phyloP scores from a whole-genome alignment of 2,888 invertebrate genomes.

The Caenorhabditis sinica region DNA sequence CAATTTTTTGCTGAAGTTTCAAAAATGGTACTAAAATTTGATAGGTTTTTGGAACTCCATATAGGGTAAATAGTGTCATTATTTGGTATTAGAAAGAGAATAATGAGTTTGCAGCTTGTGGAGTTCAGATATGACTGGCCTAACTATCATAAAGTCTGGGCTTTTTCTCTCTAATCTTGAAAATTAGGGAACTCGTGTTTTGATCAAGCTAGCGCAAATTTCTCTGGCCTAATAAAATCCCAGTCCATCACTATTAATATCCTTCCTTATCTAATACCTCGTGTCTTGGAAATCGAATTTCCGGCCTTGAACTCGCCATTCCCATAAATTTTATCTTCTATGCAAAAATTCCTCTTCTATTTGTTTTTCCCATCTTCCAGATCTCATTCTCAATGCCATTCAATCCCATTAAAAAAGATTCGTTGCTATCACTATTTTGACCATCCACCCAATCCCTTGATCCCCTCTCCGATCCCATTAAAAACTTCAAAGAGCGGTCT shows the following conservation, averaged over 20 bases:
- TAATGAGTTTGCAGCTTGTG: too few species aligned
- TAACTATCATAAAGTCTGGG: too few species aligned
- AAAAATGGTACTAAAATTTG: not conserved
- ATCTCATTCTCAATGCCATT: slow-evolving; percentile 16
- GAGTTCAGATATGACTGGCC: too few species aligned
- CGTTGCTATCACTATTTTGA: not conserved
- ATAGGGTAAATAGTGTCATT: not conserved
- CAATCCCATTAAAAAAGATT: slow-evolving; percentile 4
- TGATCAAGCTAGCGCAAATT: too few species aligned
- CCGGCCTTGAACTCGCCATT: slow-evolving; percentile 33
- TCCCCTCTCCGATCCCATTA: not conserved
- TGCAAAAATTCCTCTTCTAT: slow-evolving; percentile 1
- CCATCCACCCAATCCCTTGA: too few species aligned
- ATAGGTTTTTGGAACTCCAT: not conserved
- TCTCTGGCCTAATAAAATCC: not conserved
- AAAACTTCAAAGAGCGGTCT: slow-evolving; percentile 41
- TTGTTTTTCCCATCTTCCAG: not conserved
- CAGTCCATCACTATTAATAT: not conserved
- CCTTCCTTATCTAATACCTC: not conserved
- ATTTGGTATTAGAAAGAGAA: not conserved
- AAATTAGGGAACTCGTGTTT: too few species aligned
- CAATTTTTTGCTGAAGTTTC: not conserved
- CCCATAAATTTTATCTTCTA: slow-evolving; percentile 18
- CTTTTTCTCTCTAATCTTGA: too few species aligned
- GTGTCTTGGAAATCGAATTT: slow-evolving; percentile 12